phyloP scores from a whole-genome alignment of 2,113 vertebrate species.

The Psittacula cyanocephala region DNA sequence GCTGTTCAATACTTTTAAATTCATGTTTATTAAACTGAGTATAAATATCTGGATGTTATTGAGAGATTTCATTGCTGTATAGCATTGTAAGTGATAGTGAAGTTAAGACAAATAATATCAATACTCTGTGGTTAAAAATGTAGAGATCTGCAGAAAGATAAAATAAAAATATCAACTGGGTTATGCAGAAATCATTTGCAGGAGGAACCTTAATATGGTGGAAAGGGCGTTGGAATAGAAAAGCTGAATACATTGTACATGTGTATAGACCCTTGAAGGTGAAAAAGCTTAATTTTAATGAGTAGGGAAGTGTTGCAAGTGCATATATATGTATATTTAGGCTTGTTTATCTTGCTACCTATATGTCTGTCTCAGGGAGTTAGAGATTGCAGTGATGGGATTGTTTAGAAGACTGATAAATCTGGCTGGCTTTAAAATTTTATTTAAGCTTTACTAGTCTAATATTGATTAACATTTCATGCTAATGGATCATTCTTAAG shows the following conservation, averaged over 20 bases:
- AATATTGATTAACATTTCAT: not conserved
- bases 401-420: not conserved
- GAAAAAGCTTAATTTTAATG: not conserved
- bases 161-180: not conserved
- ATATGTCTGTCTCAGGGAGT: not conserved
- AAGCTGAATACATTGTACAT: not conserved
- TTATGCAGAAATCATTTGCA: not conserved
- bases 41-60: not conserved
- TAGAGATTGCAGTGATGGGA: not conserved
- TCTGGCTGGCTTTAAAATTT: not conserved
- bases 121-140: not conserved
- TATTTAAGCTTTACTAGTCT: not conserved
- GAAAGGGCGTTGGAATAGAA: not conserved
- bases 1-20: not conserved
- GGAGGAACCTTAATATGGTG: not conserved
- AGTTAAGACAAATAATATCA: not conserved
- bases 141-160: not conserved
- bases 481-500: not conserved
- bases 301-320: not conserved
- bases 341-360: not conserved
- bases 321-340: not conserved
- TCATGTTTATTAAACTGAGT: not conserved
- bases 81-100: not conserved
- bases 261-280: not conserved
- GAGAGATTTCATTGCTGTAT: not conserved